Percentiles rank a stretch among this genome's conserved stretches.
These are phyloP conservation scores for Bombus polaris DNA, from an alignment of 1,140 invertebrate species.

Conservation along the genomic window DNA sequence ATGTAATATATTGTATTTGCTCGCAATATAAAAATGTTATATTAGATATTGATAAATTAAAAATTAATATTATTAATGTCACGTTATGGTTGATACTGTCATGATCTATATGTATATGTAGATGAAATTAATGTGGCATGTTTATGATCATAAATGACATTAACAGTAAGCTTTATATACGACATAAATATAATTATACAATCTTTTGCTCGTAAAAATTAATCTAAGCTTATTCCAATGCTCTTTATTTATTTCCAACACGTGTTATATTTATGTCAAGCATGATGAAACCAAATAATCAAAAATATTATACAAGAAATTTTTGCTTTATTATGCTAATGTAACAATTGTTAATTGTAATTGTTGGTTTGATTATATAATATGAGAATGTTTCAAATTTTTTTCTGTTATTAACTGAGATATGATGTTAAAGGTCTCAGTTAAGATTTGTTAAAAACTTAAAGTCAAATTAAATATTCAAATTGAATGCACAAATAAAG, in stretches of 20 bases:
- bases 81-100: no score
- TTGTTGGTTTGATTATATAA: not conserved
- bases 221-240: no score
- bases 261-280: not conserved
- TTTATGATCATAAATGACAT: not conserved
- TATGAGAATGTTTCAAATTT: no score
- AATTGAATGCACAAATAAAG: not conserved
- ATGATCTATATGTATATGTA: not conserved
- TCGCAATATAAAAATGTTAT: not conserved
- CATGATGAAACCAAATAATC: not conserved
- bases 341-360: not conserved
- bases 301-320: not conserved
- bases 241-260: not conserved
- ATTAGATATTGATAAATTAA: not conserved
- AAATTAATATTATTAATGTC: not conserved
- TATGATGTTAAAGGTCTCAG: constrained; percentile 63
- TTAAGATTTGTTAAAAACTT: constrained; percentile 25
- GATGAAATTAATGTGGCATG: not conserved
- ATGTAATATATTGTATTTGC: not conserved
- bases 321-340: not conserved
- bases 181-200: not conserved
- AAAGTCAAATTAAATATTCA: not conserved
- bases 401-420: constrained; percentile 52
- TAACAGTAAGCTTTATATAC: not conserved
- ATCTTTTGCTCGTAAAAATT: not conserved